Base-by-base conservation (phyloP, 2,113 vertebrate species). In the Alces alces region DNA sequence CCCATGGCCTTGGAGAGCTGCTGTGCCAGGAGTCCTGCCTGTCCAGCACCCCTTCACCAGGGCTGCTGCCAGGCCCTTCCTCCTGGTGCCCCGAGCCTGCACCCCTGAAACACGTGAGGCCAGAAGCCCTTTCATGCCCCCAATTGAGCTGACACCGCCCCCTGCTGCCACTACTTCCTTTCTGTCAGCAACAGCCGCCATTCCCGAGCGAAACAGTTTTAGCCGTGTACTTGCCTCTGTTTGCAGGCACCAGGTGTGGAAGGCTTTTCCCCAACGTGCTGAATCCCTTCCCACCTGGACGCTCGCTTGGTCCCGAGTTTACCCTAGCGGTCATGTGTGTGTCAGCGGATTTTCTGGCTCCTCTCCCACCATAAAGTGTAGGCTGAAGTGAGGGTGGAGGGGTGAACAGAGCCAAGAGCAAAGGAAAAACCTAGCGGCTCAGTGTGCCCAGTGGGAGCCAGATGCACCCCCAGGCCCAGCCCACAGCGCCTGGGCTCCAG, bases 341-440 rank as follows among this genome's bases (percentile, higher is more conserved):
- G 83, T 92, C 97, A 93, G 97, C 91, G 98, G 61, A 93, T 97
- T 98, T 98, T 97, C 95, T 96, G 97, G 96, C 64, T 97, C 97
- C 85, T 97, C 97, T 98, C 96, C 97, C 96, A 93, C 92, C 12
- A 43, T 78, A 83, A 98, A 98, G 93, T 96, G 82, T 64, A 97
- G 95, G 64, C 64, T 95, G 97, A 95, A 95, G 93, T 96, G 93
- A 97, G 97, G 45, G 28, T 33, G 43, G 43, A 76, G 54, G 19
- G 43, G 52, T 60, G 84, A 57, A 43, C 70, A 79, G 50, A 86
- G 97, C 93, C 93, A 66, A n/a, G 84, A 92, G 95, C 97, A 97
- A 95, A 97, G 98, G 98, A 98, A 98, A 98, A 98, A 92, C 91
- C 95, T 92, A 98, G 86, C 76, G 91, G 1, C 91, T 97, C 92